Percentiles rank a stretch among this genome's conserved stretches.
phyloP scores from a whole-genome alignment of 2,888 invertebrate species.

The Cyaniris semiargus region DNA sequence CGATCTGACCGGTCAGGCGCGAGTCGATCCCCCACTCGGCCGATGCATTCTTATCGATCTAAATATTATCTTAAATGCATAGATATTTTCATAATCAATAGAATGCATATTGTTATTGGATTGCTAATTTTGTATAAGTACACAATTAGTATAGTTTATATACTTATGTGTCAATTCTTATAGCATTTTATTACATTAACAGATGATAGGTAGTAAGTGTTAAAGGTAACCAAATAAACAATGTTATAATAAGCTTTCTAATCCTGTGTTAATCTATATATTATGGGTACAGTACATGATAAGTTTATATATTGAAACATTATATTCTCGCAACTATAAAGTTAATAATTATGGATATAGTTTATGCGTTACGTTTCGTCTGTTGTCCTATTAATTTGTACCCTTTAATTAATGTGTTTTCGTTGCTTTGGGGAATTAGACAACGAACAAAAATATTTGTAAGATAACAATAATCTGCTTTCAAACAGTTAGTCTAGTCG shows the following conservation, averaged over 20 bases:
- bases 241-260: constrained; percentile 67
- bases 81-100: constrained; percentile 78
- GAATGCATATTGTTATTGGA: constrained; percentile 76
- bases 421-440: constrained; percentile 59
- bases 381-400: constrained; percentile 37
- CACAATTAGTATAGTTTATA: constrained; percentile 82
- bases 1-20: constrained; percentile 35
- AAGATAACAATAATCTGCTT: constrained; percentile 42
- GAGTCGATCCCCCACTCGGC: constrained; percentile 42
- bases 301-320: constrained; percentile 36
- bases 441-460: constrained; percentile 68
- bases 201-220: constrained; percentile 79
- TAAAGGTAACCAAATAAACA: constrained; percentile 69
- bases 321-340: constrained; percentile 34
- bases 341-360: background rate
- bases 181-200: constrained; percentile 81
- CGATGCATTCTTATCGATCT: constrained; percentile 55
- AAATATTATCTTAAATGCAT: constrained; percentile 61
- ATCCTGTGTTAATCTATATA: constrained; percentile 50
- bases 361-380: background rate
- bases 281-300: constrained; percentile 31
- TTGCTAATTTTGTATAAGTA: constrained; percentile 79
- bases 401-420: constrained; percentile 42
- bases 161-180: constrained; percentile 82
- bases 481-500: too few relatives aligned